Evolutionary conservation across 2,888 invertebrate species (phyloP).

Genomic region (Amblyjoppa proteus): DNA sequence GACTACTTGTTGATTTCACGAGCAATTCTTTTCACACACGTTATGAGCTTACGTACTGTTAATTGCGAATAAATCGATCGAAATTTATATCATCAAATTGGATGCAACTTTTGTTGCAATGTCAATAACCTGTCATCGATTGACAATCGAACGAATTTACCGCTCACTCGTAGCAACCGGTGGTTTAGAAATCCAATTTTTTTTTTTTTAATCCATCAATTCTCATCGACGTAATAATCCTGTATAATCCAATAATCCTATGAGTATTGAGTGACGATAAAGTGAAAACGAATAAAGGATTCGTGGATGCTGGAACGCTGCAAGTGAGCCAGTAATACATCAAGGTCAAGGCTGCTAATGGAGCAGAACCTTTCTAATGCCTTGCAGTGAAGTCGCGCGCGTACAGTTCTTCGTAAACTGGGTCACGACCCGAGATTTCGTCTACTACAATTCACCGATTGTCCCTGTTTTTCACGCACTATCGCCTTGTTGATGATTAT

Average conservation of each 20-base stretch:
- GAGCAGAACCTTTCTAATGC: conserved; percentile 65
- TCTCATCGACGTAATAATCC: neutral
- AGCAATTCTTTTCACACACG: neutral
- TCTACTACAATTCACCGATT: neutral
- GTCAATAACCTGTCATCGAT: conserved; percentile 16
- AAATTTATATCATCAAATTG: neutral
- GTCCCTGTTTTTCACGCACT: neutral
- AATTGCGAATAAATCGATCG: conserved; percentile 6
- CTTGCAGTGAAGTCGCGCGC: conserved; percentile 1
- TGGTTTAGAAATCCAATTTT: neutral
- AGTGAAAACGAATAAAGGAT: neutral
- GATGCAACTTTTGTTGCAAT: neutral
- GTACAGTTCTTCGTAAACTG: conserved; percentile 10
- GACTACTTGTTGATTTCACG: conserved; percentile 64
- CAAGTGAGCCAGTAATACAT: conserved; percentile 42
- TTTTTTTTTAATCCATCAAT: neutral
- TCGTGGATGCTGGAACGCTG: conserved; percentile 29
- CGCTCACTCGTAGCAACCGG: conserved; percentile 7
- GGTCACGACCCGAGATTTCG: conserved; percentile 47
- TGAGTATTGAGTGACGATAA: neutral
- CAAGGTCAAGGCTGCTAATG: conserved; percentile 65
- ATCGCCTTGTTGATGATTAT: neutral
- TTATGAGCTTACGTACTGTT: neutral
- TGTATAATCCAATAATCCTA: neutral
- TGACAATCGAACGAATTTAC: conserved; percentile 1